Evolutionary conservation across 1,140 invertebrate genomes (phyloP).

Genomic region (Drosophila bocqueti): DNA sequence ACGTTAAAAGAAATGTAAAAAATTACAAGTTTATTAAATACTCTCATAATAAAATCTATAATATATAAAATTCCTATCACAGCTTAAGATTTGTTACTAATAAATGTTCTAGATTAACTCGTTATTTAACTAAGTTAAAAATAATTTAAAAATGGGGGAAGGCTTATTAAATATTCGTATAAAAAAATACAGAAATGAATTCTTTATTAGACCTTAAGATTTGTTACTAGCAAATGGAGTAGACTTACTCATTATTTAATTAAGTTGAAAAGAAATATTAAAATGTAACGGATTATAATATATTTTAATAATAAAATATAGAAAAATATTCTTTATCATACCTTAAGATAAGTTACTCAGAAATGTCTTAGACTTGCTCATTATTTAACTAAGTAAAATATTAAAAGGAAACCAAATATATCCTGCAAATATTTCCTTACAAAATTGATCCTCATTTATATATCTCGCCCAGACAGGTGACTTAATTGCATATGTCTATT

Average conservation of each 20-base stretch:
- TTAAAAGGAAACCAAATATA: neutral
- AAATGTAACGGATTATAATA: no score
- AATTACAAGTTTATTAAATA: no score
- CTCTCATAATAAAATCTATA: no score
- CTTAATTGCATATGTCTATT: neutral
- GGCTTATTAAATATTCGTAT: neutral
- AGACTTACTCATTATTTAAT: neutral
- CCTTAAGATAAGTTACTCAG: neutral
- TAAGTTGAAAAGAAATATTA: no score
- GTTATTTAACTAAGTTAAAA: no score
- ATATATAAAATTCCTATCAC: no score
- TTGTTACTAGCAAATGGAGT: neutral
- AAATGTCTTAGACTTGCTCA: no score
- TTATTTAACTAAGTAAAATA: neutral
- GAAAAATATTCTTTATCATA: neutral
- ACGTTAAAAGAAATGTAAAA: neutral
- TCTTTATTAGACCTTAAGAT: accelerated
- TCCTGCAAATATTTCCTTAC: neutral
- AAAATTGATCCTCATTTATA: neutral
- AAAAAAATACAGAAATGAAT: neutral
- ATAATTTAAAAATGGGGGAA: no score
- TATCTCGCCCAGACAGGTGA: neutral
- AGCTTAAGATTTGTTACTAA: no score
- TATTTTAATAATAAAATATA: no score
- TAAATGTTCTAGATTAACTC: no score